Percentiles rank a stretch among this genome's conserved stretches.
Evolutionary conservation across 2,888 invertebrate genomes (phyloP).

Genomic region (Neria commutata): DNA sequence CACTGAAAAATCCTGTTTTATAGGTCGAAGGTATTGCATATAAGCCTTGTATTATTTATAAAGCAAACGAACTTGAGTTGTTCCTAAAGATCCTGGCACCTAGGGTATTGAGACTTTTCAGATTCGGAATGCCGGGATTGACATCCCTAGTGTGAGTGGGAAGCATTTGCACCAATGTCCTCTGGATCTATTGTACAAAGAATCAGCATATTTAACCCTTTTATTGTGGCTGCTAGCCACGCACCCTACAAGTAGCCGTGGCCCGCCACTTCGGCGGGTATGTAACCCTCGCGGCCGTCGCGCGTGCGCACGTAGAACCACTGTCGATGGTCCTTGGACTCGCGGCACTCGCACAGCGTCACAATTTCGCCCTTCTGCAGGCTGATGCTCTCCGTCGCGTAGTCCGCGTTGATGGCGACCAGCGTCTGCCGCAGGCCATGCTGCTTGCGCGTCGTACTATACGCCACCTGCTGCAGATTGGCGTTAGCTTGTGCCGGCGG

Average conservation of each 20-base stretch:
- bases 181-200: too few relatives aligned
- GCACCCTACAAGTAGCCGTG: conserved; percentile 73
- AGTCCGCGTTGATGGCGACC: conserved; percentile 74
- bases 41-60: too few relatives aligned
- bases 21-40: too few relatives aligned
- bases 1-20: too few relatives aligned
- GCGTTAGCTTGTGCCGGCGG: conserved; percentile 23
- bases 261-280: conserved; percentile 78
- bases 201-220: background rate
- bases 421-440: conserved; percentile 69
- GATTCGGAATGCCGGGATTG: too few relatives aligned
- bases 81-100: background rate
- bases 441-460: conserved; percentile 44
- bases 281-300: conserved; percentile 76
- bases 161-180: too few relatives aligned
- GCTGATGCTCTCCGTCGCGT: conserved; percentile 67
- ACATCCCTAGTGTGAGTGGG: too few relatives aligned
- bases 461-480: conserved; percentile 47
- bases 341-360: conserved; percentile 67
- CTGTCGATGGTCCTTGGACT: conserved; percentile 68
- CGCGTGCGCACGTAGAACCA: conserved; percentile 80
- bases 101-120: background rate
- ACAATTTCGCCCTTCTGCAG: conserved; percentile 79
- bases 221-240: too few relatives aligned
- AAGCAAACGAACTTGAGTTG: too few relatives aligned